Evolutionary conservation across 2,797 vertebrate genomes (phyloP).

Genomic region (Chiroxiphia lanceolata): DNA sequence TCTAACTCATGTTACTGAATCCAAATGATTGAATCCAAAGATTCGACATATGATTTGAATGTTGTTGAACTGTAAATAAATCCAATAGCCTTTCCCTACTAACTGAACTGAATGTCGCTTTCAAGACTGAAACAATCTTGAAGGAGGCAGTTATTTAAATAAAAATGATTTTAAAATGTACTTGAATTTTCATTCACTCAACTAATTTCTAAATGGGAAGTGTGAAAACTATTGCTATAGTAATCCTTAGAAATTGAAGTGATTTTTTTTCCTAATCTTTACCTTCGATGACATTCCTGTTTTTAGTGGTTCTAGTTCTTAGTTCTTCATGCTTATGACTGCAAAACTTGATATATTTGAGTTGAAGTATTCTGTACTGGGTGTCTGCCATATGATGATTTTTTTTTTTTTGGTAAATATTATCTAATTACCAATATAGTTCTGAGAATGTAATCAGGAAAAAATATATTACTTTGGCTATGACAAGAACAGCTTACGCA

Average conservation of each 20-base stretch:
- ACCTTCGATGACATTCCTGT: not conserved
- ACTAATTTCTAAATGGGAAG: not conserved
- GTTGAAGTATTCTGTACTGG: not conserved
- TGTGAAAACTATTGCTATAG: not conserved
- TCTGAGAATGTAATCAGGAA: not conserved
- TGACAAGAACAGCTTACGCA: not conserved
- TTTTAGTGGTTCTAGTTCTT: not conserved
- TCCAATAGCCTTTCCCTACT: not conserved
- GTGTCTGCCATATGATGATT: not conserved
- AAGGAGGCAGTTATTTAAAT: not conserved
- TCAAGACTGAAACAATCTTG: not conserved
- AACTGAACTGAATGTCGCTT: not conserved
- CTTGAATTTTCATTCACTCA: not conserved
- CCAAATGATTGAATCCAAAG: not conserved
- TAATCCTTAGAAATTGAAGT: not conserved
- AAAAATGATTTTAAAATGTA: not conserved
- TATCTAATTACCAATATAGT: not conserved
- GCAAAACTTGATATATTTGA: not conserved
- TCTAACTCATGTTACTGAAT: not conserved
- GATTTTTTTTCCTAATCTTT: not conserved
- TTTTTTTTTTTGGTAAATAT: not conserved
- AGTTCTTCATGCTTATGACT: not conserved
- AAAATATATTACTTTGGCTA: not conserved
- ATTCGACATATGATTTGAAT: not conserved
- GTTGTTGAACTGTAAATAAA: not conserved